Base-by-base conservation (phyloP, 2,888 invertebrate species). In the Gastracanthus pulcherrimus region DNA sequence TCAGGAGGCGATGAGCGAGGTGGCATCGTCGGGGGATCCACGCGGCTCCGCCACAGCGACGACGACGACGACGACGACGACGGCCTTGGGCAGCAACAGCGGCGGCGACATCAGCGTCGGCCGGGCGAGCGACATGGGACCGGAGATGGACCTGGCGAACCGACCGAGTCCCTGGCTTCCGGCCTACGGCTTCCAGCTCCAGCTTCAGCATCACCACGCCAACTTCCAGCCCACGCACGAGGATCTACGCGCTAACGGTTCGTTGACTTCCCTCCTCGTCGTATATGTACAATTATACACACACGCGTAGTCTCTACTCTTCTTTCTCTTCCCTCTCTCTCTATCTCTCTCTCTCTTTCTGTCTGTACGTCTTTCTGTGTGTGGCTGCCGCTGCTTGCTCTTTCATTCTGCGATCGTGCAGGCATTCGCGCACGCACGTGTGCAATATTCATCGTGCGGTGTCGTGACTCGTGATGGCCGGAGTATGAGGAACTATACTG, bases 121-220 rank as follows among this genome's bases (percentile, higher is more conserved):
- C 45, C 11, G 16, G n/a, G 45, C 13, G 45, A 45, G 45, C 55
- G 72, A 41, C 48, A 86, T 85, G 83, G 84, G 84, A 66, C 78
- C 86, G 78, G 90, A 90, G 83, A 88, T 89, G 89, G 88, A 90
- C 77, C 86, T 90, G 86, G 90, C 92, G 84, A 90, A 92, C 87
- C 95, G 95, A 87, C 94, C 94, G 89, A 95, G 95, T 93, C 95
- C 95, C 89, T 96, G 96, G 96, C 93, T 95, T 92, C 96, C 96
- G 86, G 96, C 96, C 87, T 96, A 96, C 90, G 96, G 96, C 87
- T 96, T 95, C 93, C 92, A 94, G 88, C 93, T 94, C 82, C 93
- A 93, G 76, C 95, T 95, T 91, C 92, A 94, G 93, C 19, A 71
- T 34, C 93, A 93, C 93, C 93, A 89, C 51, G 76, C 85, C 74